Percentiles rank a stretch among this genome's conserved stretches.
Conservation (phyloP, 2,797 vertebrate genomes). For the Decapterus maruadsi region DNA sequence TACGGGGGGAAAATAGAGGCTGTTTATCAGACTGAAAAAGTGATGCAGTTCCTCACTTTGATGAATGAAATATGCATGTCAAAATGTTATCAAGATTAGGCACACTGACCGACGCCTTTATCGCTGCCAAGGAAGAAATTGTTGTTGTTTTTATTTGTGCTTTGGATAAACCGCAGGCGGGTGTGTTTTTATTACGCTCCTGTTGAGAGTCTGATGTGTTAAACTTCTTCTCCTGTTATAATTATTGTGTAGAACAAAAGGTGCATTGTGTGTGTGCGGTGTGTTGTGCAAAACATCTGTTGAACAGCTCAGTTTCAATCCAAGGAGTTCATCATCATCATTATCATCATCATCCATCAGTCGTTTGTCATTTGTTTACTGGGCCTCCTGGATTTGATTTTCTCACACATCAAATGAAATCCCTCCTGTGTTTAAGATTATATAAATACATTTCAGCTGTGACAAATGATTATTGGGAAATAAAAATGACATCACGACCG, state of each 20-base stretch:
- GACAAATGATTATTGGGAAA: too few species aligned
- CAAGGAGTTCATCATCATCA: not conserved
- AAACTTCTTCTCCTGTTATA: not conserved
- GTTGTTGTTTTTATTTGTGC: not conserved
- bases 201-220: not conserved
- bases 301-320: not conserved
- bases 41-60: slow-evolving; percentile 35
- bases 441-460: too few species aligned
- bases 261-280: too few species aligned
- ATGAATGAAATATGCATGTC: slow-evolving; percentile 58
- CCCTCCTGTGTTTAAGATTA: too few species aligned
- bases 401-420: too few species aligned
- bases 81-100: slow-evolving; percentile 36
- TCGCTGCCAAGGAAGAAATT: not conserved
- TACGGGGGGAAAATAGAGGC: slow-evolving; percentile 17
- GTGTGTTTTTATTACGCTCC: not conserved
- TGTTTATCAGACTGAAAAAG: slow-evolving; percentile 66
- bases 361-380: too few species aligned
- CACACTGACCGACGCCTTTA: slow-evolving; percentile 21
- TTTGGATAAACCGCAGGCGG: slow-evolving; percentile 11
- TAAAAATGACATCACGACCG: too few species aligned
- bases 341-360: too few species aligned
- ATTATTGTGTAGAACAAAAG: not conserved
- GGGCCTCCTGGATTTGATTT: too few species aligned
- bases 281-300: too few species aligned